Evolutionary conservation across 1,140 invertebrate genomes (phyloP).

Genomic region (Drosophila micromelanica): DNA sequence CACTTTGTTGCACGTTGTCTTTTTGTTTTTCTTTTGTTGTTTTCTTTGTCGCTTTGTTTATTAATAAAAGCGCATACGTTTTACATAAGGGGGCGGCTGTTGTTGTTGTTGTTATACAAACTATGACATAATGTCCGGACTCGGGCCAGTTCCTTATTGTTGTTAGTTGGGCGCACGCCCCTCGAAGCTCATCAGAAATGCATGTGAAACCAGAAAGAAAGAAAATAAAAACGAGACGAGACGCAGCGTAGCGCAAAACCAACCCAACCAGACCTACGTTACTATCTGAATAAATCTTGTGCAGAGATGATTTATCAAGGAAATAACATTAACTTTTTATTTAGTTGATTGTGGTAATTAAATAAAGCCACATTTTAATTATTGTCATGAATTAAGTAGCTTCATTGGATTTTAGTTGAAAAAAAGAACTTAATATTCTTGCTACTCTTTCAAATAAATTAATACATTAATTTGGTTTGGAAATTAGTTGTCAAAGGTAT

Average conservation of each 20-base stretch:
- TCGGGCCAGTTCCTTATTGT: conserved; percentile 45
- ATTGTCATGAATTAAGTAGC: too few relatives aligned
- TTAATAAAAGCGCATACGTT: conserved; percentile 68
- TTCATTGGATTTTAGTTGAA: too few relatives aligned
- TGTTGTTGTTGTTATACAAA: conserved; percentile 51
- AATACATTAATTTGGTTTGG: too few relatives aligned
- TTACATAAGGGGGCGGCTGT: conserved; percentile 67
- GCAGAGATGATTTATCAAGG: neutral
- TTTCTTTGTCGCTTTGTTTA: conserved; percentile 63
- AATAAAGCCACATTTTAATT: too few relatives aligned
- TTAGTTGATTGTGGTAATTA: too few relatives aligned
- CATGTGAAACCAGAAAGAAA: conserved; percentile 32
- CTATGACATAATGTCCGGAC: conserved; percentile 48
- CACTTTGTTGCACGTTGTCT: conserved; percentile 43
- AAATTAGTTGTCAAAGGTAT: too few relatives aligned
- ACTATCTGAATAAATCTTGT: too few relatives aligned
- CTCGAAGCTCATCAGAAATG: conserved; percentile 30
- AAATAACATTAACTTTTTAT: neutral
- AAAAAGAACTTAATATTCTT: too few relatives aligned
- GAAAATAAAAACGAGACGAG: neutral
- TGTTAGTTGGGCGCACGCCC: conserved; percentile 34
- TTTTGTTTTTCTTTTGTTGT: conserved; percentile 13
- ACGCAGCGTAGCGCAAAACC: neutral
- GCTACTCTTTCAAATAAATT: too few relatives aligned
- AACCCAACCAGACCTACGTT: neutral